Evolutionary conservation across 2,113 vertebrate genomes (phyloP), one percentile per base, ranked within the genome.

Genomic region (Pedetes capensis): DNA sequence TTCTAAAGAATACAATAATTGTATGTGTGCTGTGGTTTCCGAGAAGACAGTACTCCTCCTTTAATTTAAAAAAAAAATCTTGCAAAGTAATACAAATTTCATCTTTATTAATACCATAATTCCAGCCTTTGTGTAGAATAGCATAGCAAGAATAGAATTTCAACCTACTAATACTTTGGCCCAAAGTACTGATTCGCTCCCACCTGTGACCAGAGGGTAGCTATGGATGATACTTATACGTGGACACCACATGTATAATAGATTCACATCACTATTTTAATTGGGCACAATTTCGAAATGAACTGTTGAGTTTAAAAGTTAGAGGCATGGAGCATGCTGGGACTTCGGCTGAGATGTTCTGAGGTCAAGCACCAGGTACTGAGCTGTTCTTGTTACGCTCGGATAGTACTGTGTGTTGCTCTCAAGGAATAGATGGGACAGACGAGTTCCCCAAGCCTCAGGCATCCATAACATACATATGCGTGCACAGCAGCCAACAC

Each of bases 351-450:
- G 98, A 98, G 97, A 98, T 94, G 89, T 96, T 96, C 89, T 99
- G 99, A 99, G 99, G 99, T 99, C 99, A 99, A 99, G 98, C 99
- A 99, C 99, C 99, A 99, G 98, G 99, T 99, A 99, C 99, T 98
- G 99, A 99, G 99, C 99, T 98, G 98, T 99, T 98, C 98, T 98
- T 98, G 96, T 99, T 98, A 99, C 98, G 98, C 99, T 99, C 99
- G 96, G 90, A 98, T 97, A 98, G 99, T 99, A 99, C 99, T 98
- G 98, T 99, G 99, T 99, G 99, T 97, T 99, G 99, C 99, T 99
- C 99, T 99, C 99, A 99, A 98, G 96, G 97, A 98, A 78, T 63
- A 75, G 93, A 79, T 39, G 3, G 39, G 0, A 25, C 8, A 16
- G 75, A 91, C n/a, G 96, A 95, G 93, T 93, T 96, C 95, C 96